Evolutionary conservation across 1,140 invertebrate species (phyloP), one percentile per base, ranked within the genome.

Genomic region (Ladona fulva): DNA sequence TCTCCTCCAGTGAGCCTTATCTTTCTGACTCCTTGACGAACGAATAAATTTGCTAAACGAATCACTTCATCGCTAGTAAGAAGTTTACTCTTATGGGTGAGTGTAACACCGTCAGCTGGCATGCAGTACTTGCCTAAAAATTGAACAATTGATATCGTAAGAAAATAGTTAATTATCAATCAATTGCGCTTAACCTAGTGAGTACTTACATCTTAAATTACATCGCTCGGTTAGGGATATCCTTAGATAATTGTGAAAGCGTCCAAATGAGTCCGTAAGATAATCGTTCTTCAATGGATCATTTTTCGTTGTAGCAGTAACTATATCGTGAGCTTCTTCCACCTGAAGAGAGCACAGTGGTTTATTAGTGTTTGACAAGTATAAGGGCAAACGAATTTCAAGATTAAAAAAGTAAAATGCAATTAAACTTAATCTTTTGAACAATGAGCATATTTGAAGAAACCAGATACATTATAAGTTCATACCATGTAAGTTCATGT

Each of bases 1-100:
- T 99, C 98, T 25, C 98, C 98, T 75, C 98, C 98, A 0, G 98
- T 99, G 42, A 99, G 87, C 73, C 97, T 88, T 82, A 99, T 92
- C 89, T 99, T 99, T 78, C 88, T 89, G 1, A 99, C 92, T 37
- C 97, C 97, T 84, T 96, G 89, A 76, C 90, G 87, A 1, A 97
- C 94, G 88, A 99, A 99, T 79, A 98, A 85, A 79, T 89, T 86
- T 7, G 94, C 91, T 74, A 99, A 82, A 24, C 88, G 86, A 25
- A 94, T 83, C 75, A 99, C 91, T 89, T 99, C 98, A 75, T 91
- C 89, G 3, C 91, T 91, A n/a, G 89, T 92, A 42, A 99, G 86
- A 76, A 99, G 86, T 79, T 92, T 87, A 22, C 89, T 84, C 81
- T 91, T 92, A 78, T 90, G 87, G 59, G 93, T 91, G 37, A 99